Conservation (phyloP, 2,888 invertebrate species). For the Clivina fossor region DNA sequence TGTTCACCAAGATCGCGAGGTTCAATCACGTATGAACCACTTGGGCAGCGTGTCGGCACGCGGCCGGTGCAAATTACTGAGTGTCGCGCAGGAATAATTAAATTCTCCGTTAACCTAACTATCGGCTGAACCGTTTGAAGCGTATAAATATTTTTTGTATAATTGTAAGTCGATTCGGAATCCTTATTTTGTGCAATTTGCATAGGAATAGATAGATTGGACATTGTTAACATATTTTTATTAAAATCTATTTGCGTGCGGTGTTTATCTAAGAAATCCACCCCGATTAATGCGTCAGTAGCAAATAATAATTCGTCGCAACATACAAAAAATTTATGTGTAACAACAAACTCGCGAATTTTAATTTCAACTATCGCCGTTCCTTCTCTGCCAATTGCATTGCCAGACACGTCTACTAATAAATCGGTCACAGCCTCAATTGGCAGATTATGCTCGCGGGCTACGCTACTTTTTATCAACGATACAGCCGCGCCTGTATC, state of each 20-base stretch:
- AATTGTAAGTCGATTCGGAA: too few species aligned
- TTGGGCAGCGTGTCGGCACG: too few species aligned
- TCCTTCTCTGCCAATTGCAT: background rate
- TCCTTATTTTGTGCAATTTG: too few species aligned
- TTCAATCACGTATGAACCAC: constrained; percentile 4
- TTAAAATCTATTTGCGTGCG: constrained; percentile 1
- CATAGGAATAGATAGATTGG: too few species aligned
- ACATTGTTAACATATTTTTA: too few species aligned
- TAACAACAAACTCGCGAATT: background rate
- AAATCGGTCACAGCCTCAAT: constrained; percentile 2
- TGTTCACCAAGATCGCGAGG: background rate
- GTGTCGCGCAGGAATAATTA: background rate
- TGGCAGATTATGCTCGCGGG: background rate
- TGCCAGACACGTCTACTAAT: constrained; percentile 14
- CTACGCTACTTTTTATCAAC: background rate
- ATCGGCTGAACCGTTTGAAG: too few species aligned
- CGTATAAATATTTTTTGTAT: too few species aligned
- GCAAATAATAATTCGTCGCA: constrained; percentile 1
- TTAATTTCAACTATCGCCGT: background rate
- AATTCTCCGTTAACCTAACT: background rate
- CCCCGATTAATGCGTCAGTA: constrained; percentile 16
- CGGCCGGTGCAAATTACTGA: background rate
- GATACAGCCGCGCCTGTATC: constrained; percentile 13
- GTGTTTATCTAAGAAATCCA: constrained; percentile 17
- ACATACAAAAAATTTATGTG: constrained; percentile 13